A percentile compares a stretch with the other conserved stretches of the same genome.
These are phyloP conservation scores for Emys orbicularis DNA, from an alignment of 2,797 vertebrate species.

Conservation along the genomic window DNA sequence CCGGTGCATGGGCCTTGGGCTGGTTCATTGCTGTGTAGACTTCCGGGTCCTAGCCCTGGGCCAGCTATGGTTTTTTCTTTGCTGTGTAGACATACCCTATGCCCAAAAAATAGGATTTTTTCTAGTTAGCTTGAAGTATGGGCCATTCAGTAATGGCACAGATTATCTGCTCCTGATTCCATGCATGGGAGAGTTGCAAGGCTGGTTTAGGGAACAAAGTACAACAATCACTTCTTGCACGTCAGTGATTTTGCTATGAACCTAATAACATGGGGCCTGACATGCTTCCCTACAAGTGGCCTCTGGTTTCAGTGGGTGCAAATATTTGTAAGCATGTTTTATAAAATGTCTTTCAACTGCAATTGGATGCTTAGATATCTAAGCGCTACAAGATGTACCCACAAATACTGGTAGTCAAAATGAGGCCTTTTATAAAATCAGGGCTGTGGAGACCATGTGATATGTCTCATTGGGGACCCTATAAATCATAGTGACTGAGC, in stretches of 20 bases:
- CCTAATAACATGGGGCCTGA: background rate
- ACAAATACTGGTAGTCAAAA: background rate
- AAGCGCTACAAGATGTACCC: background rate
- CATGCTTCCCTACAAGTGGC: background rate
- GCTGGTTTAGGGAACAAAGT: background rate
- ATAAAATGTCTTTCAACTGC: background rate
- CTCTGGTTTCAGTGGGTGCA: slow-evolving; percentile 3
- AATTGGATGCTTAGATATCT: background rate
- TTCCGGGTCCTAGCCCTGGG: background rate
- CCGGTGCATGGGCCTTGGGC: background rate
- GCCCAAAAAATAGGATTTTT: background rate
- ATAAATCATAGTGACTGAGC: background rate
- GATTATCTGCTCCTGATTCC: slow-evolving; percentile 13
- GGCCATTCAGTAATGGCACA: background rate
- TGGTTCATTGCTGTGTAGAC: background rate
- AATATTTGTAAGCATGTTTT: background rate
- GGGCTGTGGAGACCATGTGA: rapidly evolving
- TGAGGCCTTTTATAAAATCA: background rate
- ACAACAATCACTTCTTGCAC: background rate
- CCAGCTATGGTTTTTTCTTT: background rate
- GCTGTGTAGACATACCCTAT: background rate
- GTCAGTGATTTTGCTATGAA: background rate
- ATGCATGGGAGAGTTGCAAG: background rate
- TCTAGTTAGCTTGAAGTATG: background rate
- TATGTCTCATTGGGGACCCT: background rate